Base-by-base conservation (phyloP, 2,797 vertebrate species). In the Poeciliopsis infans region DNA sequence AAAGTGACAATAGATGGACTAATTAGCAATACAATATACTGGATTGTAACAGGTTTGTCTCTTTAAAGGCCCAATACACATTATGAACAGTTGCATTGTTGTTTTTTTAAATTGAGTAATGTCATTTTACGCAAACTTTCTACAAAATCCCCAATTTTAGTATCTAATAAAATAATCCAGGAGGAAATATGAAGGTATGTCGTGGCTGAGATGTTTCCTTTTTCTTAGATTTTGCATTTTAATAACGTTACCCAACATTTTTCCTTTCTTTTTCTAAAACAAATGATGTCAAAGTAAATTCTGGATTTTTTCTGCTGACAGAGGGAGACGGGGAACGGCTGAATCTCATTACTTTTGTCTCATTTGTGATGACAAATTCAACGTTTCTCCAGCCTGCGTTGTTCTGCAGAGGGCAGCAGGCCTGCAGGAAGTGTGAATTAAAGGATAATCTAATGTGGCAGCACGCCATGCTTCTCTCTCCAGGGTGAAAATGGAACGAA, bases 371-470 rank as follows among this genome's bases (percentile, higher is more conserved):
- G 70, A 72, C 15, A 18, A 18, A 31, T 47, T 7, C 39, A 46
- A 4, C 10, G n/a, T 25, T 46, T 28, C 43, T 45, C 41, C 25
- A 71, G 11, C 11, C 2, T 15, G 41, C 18, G 12, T 28, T 71
- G 69, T 5, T 47, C 28, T 72, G 45, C 70, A 31, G 25, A 7
- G 7, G n/a, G 31, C 70, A 31, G 45, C 43, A 18, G 0, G 70
- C 70, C 45, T 72, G 16, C 39, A 71, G 69, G 41, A 71, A 15
- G n/a, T 20, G 70, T n/a, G 70, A 47, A 72, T 18, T 71, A 46
- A 46, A 71, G 25, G 43, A 43, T n/a, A 10, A 46, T 46, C 41
- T 45, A 28, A 45, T 1, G n/a, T 16, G 43, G 12, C 41, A 28
- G 68, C 12, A 25, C 7, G 12, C 68, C 25, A 2, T 2, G 66